A percentile compares a stretch with the other conserved stretches of the same genome.
Conservation (phyloP, 2,888 invertebrate species). For the Platycnemis pennipes region DNA sequence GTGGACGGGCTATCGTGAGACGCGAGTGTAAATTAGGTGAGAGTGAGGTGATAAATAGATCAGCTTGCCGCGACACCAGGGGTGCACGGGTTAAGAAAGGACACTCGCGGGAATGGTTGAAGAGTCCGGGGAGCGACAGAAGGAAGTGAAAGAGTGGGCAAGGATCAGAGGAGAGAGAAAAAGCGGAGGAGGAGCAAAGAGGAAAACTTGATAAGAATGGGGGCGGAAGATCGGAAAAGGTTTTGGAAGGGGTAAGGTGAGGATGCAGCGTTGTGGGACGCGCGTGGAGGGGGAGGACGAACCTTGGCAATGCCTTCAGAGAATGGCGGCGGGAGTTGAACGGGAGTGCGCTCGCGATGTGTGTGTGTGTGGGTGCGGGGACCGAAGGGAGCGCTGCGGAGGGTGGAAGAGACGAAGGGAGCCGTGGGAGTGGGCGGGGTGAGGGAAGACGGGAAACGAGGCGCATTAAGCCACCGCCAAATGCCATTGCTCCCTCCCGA, state of each 20-base stretch:
- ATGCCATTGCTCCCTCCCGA: constrained; percentile 42
- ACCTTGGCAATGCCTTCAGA: no score
- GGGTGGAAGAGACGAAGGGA: background rate
- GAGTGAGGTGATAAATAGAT: no score
- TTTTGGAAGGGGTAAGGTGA: no score
- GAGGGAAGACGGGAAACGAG: constrained; percentile 46
- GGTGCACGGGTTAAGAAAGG: no score
- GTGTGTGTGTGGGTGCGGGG: background rate
- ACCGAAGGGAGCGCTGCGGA: background rate
- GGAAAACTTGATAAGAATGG: background rate
- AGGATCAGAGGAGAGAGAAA: background rate
- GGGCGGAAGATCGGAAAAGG: constrained; percentile 11
- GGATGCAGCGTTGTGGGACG: background rate
- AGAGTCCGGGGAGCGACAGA: background rate
- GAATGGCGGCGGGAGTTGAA: background rate
- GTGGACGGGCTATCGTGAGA: no score
- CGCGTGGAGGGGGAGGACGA: background rate
- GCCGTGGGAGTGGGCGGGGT: background rate
- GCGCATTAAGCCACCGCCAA: constrained; percentile 65
- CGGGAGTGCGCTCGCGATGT: background rate
- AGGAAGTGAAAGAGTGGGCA: background rate
- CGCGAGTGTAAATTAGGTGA: no score
- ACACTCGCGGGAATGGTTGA: no score
- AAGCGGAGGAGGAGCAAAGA: background rate
- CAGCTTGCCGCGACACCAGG: no score